Evolutionary conservation across 2,888 invertebrate genomes (phyloP), one percentile per base, ranked within the genome.

Genomic region (Tenthredo mesomela): DNA sequence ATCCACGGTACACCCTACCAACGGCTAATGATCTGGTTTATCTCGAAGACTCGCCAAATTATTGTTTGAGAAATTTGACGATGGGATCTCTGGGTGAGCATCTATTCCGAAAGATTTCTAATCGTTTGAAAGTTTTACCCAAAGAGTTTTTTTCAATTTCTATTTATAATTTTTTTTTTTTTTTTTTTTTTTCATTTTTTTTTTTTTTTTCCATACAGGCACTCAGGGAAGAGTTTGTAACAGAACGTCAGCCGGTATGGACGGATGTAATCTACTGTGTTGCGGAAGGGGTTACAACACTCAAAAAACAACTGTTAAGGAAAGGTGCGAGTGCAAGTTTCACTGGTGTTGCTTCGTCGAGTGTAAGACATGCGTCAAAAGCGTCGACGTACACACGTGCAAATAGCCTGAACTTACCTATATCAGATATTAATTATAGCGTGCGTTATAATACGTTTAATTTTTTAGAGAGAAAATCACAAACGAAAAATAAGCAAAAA

Each of bases 331-430:
- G 91, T 99, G 99, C 94, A 97, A 97, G 93, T 99, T 99, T 94
- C 97, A 98, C 93, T 99, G 98, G 98, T 99, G 99, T 94, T 99
- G 99, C 94, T 96, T 96, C 91, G 98, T 99, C 86, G 96, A 97
- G 92, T 99, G 98, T 94, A 97, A 98, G 94, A 97, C 96, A 83
- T 99, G 99, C 94, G 95, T 96, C 89, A 95, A 95, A 89, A 95
- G 95, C 91, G 95, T 96, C 86, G 97, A 98, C 91, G 95, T 96
- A 84, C 96, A 98, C 92, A 97, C 97, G 86, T 98, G 98, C 95
- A 98, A 98, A 95, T 98, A 95, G 82, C 47, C 25, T 2, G 54
- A 54, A 37, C 65, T 43, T 29, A 37, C n/a, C n/a, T 37, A 37
- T 29, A 37, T n/a, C 9, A 37, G 37, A 58, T 37, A 50, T 21